Conservation (phyloP, 1,140 invertebrate genomes). For the Drosophila lowei region DNA sequence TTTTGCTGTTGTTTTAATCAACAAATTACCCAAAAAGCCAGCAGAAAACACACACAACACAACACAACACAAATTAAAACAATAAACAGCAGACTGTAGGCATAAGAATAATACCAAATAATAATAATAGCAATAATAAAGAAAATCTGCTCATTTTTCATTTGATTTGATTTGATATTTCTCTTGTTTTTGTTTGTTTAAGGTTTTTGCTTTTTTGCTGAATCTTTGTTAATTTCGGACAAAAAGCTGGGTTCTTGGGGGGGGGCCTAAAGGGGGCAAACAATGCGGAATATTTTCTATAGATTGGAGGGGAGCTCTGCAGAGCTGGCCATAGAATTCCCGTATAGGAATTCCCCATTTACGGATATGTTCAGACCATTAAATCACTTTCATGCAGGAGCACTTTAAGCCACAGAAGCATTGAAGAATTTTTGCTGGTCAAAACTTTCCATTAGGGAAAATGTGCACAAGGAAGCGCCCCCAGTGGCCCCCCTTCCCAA, state of each 20-base stretch:
- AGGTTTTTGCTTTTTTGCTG: constrained; percentile 6
- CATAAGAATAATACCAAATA: constrained; percentile 51
- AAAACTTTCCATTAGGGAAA: background rate
- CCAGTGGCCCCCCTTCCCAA: constrained; percentile 7
- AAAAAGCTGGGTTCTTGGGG: no score
- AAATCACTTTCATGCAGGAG: no score
- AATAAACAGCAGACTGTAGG: constrained; percentile 60
- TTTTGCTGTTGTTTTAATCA: constrained; percentile 61
- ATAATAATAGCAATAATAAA: constrained; percentile 48
- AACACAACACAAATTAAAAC: constrained; percentile 35
- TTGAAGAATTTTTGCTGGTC: background rate
- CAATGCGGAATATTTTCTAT: no score
- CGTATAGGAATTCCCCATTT: no score
- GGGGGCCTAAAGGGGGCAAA: no score
- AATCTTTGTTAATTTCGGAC: background rate
- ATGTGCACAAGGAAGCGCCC: constrained; percentile 2
- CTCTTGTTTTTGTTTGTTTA: constrained; percentile 5
- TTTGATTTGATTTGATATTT: constrained; percentile 26
- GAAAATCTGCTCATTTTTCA: constrained; percentile 43
- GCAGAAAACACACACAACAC: constrained; percentile 20
- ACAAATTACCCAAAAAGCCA: constrained; percentile 62
- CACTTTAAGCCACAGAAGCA: no score
- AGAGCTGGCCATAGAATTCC: no score
- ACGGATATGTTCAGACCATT: no score
- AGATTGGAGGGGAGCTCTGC: no score